A percentile compares a stretch with the other conserved stretches of the same genome.
These are phyloP conservation scores for Nymphalis c-album DNA, from an alignment of 2,888 invertebrate species.

Conservation along the genomic window DNA sequence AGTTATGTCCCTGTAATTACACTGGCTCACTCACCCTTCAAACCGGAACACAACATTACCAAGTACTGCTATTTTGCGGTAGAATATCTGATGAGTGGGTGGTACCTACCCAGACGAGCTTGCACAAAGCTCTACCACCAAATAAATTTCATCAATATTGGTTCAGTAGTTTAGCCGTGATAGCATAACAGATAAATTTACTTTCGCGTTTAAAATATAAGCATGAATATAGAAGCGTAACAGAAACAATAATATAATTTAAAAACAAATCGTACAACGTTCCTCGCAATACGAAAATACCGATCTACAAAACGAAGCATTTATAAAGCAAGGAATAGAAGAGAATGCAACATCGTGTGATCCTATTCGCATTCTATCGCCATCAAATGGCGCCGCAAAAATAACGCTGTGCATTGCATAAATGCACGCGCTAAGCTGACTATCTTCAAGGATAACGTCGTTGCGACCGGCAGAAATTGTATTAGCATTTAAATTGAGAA, in stretches of 20 bases:
- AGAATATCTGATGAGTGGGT: too few species aligned
- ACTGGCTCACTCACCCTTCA: too few species aligned
- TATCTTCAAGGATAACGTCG: conserved; percentile 57
- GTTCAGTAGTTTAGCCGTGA: too few species aligned
- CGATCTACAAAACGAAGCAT: conserved; percentile 13
- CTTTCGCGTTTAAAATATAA: background rate
- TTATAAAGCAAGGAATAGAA: conserved; percentile 18
- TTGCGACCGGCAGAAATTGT: conserved; percentile 49
- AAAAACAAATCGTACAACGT: background rate
- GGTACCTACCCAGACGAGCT: too few species aligned
- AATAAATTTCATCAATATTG: too few species aligned
- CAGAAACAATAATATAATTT: background rate
- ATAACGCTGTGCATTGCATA: conserved; percentile 49
- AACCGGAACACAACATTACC: too few species aligned
- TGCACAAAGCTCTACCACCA: too few species aligned
- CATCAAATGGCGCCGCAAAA: conserved; percentile 43
- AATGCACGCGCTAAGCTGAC: conserved; percentile 54
- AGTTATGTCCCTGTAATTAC: too few species aligned
- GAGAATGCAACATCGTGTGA: conserved; percentile 32
- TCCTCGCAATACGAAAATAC: background rate
- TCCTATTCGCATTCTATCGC: conserved; percentile 38
- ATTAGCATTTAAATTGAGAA: conserved; percentile 58
- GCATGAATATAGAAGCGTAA: background rate
- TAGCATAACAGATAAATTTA: too few species aligned
- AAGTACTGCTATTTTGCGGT: too few species aligned